Evolutionary conservation across 2,888 invertebrate species (phyloP).

Genomic region (Lasius platythorax): DNA sequence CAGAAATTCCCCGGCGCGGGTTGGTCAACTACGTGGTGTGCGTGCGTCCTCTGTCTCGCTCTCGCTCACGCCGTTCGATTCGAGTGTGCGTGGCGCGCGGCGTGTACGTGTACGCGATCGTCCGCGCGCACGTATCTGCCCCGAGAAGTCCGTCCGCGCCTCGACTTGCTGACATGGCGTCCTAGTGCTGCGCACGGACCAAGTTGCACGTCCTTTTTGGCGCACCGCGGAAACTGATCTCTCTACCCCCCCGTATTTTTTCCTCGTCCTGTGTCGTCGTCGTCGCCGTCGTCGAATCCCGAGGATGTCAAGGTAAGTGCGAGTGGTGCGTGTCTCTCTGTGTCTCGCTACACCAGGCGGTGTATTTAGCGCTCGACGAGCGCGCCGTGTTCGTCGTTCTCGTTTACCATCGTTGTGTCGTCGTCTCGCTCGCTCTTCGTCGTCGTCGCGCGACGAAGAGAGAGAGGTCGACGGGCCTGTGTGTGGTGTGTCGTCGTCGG

Average conservation of each 20-base stretch:
- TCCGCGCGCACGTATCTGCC: constrained; percentile 73
- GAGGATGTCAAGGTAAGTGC: constrained; percentile 83
- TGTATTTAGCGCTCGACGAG: neutral
- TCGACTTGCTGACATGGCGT: constrained; percentile 85
- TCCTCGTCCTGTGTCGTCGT: constrained; percentile 18
- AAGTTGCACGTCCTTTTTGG: constrained; percentile 74
- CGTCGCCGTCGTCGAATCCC: constrained; percentile 56
- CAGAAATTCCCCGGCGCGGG: constrained; percentile 79
- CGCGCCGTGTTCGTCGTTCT: neutral
- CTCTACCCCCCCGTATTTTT: neutral
- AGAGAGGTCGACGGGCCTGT: neutral
- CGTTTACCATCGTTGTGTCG: neutral
- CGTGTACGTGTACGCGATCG: constrained; percentile 46
- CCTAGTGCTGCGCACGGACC: constrained; percentile 80
- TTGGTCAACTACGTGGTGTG: constrained; percentile 73
- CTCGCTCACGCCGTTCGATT: constrained; percentile 29
- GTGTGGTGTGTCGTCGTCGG: constrained; percentile 53
- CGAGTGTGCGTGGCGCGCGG: constrained; percentile 27
- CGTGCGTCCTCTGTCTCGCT: constrained; percentile 69
- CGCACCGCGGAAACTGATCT: constrained; percentile 23
- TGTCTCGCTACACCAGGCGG: constrained; percentile 13
- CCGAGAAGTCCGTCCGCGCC: constrained; percentile 73
- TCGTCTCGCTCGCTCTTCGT: neutral
- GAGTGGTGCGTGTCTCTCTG: constrained; percentile 59
- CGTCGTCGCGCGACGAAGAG: neutral